Conservation (phyloP, 2,113 vertebrate genomes). For the Lepus europaeus region DNA sequence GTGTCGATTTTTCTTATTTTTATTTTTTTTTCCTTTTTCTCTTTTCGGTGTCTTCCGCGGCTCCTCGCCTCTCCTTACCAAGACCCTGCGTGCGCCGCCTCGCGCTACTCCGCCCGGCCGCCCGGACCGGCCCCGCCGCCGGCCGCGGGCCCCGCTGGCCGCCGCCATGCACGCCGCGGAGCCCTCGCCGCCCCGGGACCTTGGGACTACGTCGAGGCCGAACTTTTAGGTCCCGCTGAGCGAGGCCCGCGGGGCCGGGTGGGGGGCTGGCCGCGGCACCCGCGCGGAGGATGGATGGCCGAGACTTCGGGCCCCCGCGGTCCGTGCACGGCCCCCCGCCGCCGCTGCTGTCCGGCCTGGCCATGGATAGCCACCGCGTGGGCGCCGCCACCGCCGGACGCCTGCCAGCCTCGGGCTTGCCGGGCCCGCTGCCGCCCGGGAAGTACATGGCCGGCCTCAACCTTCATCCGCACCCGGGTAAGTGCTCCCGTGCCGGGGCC, state of each 20-base stretch:
- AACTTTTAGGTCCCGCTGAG: conserved; percentile 81
- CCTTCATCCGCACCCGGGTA: conserved; percentile 95
- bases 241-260: conserved; percentile 74
- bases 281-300: conserved; percentile 94
- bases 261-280: conserved; percentile 74
- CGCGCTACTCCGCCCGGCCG: conserved; percentile 55
- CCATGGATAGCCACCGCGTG: conserved; percentile 95
- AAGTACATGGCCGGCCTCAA: conserved; percentile 96
- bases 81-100: conserved; percentile 70
- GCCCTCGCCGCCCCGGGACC: conserved; percentile 77
- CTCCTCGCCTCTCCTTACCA: conserved; percentile 38
- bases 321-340: conserved; percentile 95
- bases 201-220: conserved; percentile 79
- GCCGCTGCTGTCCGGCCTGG: conserved; percentile 93
- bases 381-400: conserved; percentile 92
- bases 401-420: conserved; percentile 92
- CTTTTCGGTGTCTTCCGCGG: background rate
- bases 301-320: conserved; percentile 96
- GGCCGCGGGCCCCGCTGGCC: conserved; percentile 73
- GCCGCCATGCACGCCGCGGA: conserved; percentile 81
- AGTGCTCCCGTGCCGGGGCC: conserved; percentile 81
- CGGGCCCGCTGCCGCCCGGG: conserved; percentile 92
- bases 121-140: conserved; percentile 56
- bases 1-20: background rate
- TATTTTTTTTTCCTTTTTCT: background rate